phyloP scores from a whole-genome alignment of 2,888 invertebrate genomes.

The Chorisops tibialis region DNA sequence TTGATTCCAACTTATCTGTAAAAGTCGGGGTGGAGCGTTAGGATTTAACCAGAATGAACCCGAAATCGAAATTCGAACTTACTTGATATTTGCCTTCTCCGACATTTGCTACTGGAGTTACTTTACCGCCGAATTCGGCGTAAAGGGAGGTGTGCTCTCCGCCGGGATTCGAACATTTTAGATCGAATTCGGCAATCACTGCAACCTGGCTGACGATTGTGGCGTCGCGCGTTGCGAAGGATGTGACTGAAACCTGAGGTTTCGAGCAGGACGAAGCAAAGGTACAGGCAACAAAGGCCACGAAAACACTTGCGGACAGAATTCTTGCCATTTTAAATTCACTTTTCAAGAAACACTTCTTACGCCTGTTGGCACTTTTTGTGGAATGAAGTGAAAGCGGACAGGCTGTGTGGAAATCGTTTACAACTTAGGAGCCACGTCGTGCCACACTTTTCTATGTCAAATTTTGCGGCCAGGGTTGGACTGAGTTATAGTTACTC shows the following conservation, averaged over 20 bases:
- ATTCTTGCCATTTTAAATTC: slow-evolving; percentile 1
- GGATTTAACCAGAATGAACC: neutral
- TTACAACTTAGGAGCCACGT: slow-evolving; percentile 17
- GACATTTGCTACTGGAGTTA: slow-evolving; percentile 78
- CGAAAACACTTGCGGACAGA: slow-evolving; percentile 1
- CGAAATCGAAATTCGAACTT: slow-evolving; percentile 44
- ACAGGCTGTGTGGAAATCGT: neutral
- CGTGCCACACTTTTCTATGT: slow-evolving; percentile 5
- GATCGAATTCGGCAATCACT: slow-evolving; percentile 83
- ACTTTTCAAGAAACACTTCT: neutral
- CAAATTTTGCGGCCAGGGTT: no score
- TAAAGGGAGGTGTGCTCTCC: slow-evolving; percentile 72
- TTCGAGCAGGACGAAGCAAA: slow-evolving; percentile 55
- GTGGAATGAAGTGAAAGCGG: slow-evolving; percentile 14
- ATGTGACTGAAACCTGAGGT: slow-evolving; percentile 69
- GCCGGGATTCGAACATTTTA: slow-evolving; percentile 70
- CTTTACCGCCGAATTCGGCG: slow-evolving; percentile 82
- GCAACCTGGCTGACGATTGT: slow-evolving; percentile 87
- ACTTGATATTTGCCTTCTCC: slow-evolving; percentile 83
- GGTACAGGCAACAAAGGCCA: slow-evolving; percentile 30
- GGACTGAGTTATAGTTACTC: no score
- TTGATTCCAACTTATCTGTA: slow-evolving; percentile 89
- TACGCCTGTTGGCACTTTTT: slow-evolving; percentile 9
- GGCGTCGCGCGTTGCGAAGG: slow-evolving; percentile 90
- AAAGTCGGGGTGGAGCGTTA: slow-evolving; percentile 5